phyloP scores from a whole-genome alignment of 2,888 invertebrate species.

The Erebia epiphron region DNA sequence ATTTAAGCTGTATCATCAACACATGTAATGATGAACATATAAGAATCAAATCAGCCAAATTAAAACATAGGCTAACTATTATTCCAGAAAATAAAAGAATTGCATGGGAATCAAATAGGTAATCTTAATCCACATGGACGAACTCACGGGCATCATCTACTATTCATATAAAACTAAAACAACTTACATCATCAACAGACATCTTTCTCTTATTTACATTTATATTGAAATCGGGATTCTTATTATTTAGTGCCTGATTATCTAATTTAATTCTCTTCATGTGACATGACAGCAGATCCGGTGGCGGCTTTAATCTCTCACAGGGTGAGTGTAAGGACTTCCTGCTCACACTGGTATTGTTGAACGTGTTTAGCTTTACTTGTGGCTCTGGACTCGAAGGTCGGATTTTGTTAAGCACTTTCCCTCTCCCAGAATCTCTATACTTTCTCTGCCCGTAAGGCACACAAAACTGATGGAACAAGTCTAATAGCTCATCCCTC shows the following conservation, averaged over 20 bases:
- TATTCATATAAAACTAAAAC: conserved; percentile 2
- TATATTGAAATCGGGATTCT: conserved; percentile 36
- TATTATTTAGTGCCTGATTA: conserved; percentile 37
- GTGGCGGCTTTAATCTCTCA: conserved; percentile 65
- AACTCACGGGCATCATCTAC: background rate
- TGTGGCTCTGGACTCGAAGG: conserved; percentile 55
- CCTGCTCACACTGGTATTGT: conserved; percentile 42
- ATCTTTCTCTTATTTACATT: conserved; percentile 64
- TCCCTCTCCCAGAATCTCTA: conserved; percentile 69
- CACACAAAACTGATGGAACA: conserved; percentile 74
- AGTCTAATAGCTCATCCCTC: conserved; percentile 65
- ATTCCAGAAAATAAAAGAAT: too few species aligned
- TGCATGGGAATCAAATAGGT: too few species aligned
- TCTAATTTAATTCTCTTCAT: conserved; percentile 72
- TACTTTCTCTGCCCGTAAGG: conserved; percentile 75
- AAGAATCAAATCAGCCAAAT: too few species aligned
- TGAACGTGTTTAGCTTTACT: conserved; percentile 46
- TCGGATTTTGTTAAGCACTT: conserved; percentile 63
- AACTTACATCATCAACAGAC: conserved; percentile 63
- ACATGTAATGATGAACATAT: too few species aligned
- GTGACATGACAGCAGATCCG: conserved; percentile 64
- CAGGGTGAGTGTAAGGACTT: conserved; percentile 45
- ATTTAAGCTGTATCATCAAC: too few species aligned
- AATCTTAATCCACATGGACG: too few species aligned
- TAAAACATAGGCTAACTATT: too few species aligned